These are phyloP conservation scores for Rhinolophus ferrumequinum DNA, from an alignment of 2,113 vertebrate species.

Conservation along the genomic window DNA sequence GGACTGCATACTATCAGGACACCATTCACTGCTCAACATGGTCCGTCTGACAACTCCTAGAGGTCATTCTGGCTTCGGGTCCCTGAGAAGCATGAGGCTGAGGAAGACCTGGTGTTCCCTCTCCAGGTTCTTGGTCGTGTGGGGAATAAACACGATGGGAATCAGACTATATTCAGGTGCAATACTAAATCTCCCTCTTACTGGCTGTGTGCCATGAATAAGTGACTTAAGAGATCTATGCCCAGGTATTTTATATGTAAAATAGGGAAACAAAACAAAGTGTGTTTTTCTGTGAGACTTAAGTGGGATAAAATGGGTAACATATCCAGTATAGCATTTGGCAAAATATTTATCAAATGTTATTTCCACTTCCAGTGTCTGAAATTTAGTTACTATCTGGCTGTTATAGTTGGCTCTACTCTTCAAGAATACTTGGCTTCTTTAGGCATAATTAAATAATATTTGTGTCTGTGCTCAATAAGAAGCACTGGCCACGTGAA, in stretches of 20 bases:
- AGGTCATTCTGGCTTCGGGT: neutral
- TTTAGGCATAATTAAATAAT: neutral
- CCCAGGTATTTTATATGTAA: neutral
- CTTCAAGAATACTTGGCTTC: neutral
- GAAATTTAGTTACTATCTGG: neutral
- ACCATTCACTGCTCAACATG: neutral
- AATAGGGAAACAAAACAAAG: neutral
- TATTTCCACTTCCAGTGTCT: neutral
- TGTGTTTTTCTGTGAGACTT: neutral
- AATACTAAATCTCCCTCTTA: neutral
- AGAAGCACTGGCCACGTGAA: neutral
- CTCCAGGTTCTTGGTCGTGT: neutral
- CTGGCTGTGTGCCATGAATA: neutral
- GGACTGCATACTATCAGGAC: neutral
- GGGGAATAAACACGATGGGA: neutral
- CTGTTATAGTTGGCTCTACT: neutral
- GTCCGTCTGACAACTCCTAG: neutral
- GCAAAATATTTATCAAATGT: neutral
- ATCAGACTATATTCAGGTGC: neutral
- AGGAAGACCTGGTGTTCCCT: neutral
- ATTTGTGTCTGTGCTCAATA: neutral
- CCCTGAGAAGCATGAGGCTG: too few species aligned
- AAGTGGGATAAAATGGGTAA: neutral
- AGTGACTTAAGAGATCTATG: neutral
- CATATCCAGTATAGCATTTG: neutral